Conservation (phyloP, 2,797 vertebrate species). For the Tarsius wallacei region DNA sequence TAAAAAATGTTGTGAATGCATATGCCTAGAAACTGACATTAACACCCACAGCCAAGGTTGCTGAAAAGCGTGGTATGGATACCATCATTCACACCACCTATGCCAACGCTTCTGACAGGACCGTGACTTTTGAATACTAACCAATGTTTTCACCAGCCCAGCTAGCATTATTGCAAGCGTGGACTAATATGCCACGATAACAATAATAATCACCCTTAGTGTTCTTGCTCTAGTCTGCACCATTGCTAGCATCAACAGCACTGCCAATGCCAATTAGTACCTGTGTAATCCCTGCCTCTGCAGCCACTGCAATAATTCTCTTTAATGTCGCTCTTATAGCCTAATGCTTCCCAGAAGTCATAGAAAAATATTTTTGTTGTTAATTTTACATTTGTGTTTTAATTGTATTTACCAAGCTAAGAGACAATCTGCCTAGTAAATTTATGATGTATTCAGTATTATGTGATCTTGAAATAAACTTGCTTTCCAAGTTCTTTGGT, state of each 20-base stretch:
- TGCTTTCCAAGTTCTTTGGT: neutral
- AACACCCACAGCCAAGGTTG: neutral
- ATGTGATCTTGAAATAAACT: conserved; percentile 45
- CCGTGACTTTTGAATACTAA: neutral
- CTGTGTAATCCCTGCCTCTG: accelerated
- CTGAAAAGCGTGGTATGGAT: neutral
- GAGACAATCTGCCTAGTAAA: neutral
- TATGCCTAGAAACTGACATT: too few relatives aligned
- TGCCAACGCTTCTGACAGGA: neutral
- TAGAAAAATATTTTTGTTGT: neutral
- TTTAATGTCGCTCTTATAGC: neutral
- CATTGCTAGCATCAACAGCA: neutral
- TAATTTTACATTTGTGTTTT: neutral
- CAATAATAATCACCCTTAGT: neutral
- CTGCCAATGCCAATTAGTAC: too few relatives aligned
- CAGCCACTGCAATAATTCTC: accelerated
- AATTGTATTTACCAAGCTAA: neutral
- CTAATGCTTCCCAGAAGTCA: neutral
- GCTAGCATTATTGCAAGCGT: accelerated
- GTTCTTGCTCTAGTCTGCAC: too few relatives aligned
- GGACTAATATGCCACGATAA: neutral
- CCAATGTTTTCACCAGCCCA: neutral
- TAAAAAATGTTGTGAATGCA: neutral
- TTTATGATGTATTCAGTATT: neutral
- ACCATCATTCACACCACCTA: too few relatives aligned